phyloP scores from a whole-genome alignment of 1,140 invertebrate species.

The Drosophila murphyi region DNA sequence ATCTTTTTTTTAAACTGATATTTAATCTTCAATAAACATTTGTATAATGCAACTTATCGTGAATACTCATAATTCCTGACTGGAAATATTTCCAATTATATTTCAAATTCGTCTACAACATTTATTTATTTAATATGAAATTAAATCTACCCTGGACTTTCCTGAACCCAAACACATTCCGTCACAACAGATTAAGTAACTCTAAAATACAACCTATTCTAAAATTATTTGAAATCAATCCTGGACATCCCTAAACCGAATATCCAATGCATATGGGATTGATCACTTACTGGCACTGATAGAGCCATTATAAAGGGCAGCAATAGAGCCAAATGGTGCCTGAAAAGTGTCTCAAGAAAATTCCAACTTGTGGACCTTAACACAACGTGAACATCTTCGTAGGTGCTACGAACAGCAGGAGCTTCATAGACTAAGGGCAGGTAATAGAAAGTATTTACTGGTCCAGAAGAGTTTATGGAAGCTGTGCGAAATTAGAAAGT shows the following conservation, averaged over 20 bases:
- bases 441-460: conserved; percentile 62
- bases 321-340: conserved; percentile 60
- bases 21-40: too few relatives aligned
- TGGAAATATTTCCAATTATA: too few relatives aligned
- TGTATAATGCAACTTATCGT: too few relatives aligned
- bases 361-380: conserved; percentile 43
- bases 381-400: conserved; percentile 37
- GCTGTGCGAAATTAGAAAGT: conserved; percentile 5
- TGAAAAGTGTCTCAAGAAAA: conserved; percentile 57
- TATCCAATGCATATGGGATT: neutral
- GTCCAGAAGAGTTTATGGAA: conserved; percentile 42
- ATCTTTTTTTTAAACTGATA: too few relatives aligned
- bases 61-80: too few relatives aligned
- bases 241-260: too few relatives aligned
- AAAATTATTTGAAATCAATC: too few relatives aligned
- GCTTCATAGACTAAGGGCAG: conserved; percentile 54
- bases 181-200: too few relatives aligned
- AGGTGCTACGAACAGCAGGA: neutral
- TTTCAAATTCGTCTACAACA: too few relatives aligned
- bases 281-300: conserved; percentile 51
- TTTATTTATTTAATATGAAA: too few relatives aligned
- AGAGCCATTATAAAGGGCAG: conserved; percentile 53
- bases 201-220: too few relatives aligned
- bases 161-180: too few relatives aligned
- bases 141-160: neutral